Percentiles rank a stretch among this genome's conserved stretches.
Conservation (phyloP, 2,113 vertebrate genomes). For the Platanista minor region DNA sequence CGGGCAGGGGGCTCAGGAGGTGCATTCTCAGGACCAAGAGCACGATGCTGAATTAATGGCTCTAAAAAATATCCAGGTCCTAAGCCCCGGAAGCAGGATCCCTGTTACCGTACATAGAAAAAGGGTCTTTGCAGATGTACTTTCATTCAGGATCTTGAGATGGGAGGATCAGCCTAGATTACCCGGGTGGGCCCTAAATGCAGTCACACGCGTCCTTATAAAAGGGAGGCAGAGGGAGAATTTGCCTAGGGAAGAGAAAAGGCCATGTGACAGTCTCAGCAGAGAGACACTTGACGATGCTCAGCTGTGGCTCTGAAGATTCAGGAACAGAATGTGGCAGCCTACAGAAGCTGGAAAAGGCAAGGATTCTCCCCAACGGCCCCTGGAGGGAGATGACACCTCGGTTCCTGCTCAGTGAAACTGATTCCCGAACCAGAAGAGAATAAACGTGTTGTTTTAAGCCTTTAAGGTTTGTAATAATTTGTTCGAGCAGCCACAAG, state of each 20-base stretch:
- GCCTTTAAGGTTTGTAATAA: neutral
- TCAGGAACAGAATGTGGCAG: too few relatives aligned
- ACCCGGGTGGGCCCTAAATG: neutral
- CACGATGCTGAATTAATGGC: neutral
- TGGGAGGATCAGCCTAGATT: neutral
- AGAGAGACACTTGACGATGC: neutral
- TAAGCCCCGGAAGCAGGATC: neutral
- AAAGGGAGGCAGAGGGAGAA: neutral
- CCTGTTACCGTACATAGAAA: fast-evolving
- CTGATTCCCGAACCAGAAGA: fast-evolving
- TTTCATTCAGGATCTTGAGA: neutral
- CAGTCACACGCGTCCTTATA: neutral
- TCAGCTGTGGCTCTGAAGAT: neutral
- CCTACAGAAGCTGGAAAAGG: neutral
- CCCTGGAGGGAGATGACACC: neutral
- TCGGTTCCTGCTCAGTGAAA: neutral
- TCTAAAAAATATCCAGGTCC: neutral
- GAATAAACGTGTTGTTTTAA: neutral
- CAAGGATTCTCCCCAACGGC: fast-evolving
- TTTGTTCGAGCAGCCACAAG: neutral
- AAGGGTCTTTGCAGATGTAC: neutral
- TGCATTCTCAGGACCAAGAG: neutral
- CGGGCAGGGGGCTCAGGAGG: neutral
- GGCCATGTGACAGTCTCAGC: neutral
- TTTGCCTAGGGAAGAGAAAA: neutral